Conservation (phyloP, 1,140 invertebrate genomes). For the Drosophila auraria region DNA sequence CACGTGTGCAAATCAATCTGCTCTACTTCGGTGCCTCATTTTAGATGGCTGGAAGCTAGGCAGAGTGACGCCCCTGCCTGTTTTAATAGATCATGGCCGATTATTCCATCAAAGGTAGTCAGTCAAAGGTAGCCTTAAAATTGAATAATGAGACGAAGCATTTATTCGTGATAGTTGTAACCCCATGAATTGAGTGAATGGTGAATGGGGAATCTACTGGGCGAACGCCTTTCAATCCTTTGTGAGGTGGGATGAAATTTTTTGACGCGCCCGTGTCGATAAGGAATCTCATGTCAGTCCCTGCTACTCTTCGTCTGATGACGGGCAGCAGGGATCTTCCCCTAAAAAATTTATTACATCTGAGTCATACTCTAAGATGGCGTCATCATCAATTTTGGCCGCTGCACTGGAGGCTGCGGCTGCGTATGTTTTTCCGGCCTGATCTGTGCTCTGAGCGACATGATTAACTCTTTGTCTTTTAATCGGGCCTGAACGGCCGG, state of each 20-base stretch:
- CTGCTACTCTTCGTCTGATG: neutral
- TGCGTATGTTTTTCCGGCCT: neutral
- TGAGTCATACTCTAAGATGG: neutral
- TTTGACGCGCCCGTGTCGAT: constrained; percentile 1
- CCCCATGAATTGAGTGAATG: too few species aligned
- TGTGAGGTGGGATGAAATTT: too few species aligned
- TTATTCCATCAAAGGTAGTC: too few species aligned
- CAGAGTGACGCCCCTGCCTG: neutral
- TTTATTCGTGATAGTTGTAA: too few species aligned
- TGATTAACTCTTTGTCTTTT: neutral
- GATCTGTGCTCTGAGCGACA: neutral
- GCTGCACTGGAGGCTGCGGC: neutral
- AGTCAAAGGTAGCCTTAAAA: too few species aligned
- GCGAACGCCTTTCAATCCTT: too few species aligned
- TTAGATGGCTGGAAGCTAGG: neutral
- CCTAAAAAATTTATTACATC: neutral
- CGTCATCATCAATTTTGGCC: neutral
- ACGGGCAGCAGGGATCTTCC: neutral
- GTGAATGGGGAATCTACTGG: too few species aligned
- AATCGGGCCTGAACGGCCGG: neutral
- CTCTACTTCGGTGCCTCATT: too few species aligned
- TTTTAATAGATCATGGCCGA: too few species aligned
- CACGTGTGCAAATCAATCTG: too few species aligned
- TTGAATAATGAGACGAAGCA: too few species aligned
- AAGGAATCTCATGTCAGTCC: neutral